Evolutionary conservation across 2,797 vertebrate genomes (phyloP), one percentile per base, ranked within the genome.

Genomic region (Chrysocyon brachyurus): DNA sequence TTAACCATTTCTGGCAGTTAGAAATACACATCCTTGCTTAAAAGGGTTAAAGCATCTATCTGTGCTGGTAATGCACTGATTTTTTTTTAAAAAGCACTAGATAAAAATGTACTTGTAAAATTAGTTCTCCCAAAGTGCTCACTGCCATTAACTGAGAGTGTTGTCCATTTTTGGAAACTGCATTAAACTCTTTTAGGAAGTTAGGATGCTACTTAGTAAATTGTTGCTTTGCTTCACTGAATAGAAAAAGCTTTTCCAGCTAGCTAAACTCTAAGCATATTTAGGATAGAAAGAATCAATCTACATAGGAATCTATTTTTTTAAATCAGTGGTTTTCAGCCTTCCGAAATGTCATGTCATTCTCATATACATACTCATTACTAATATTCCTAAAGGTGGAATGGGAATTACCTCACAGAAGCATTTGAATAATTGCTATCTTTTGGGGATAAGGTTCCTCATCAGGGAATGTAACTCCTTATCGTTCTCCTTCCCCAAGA

Each of bases 121-220:
- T 88, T 63, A 54, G 66, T 87, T 90, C 46, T 86, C 75, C n/a
- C 31, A 84, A 81, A 95, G 72, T 94, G 66, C 31, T 90, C 54
- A 88, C 21, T 88, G 19, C 57, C n/a, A 92, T 97, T 96, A 93
- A 46, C 66, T 81, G 31, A 91, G 40, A 93, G 36, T 72, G 15
- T 36, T 84, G 22, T 22, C 82, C 68, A 36, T 70, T 96, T 96
- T 91, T 81, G 73, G 93, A 97, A 94, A 95, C 40, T 87, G 46
- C 40, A 89, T 96, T 97, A 87, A 91, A 95, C 40, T 96, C 22
- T 83, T 95, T 77, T 54, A 81, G 59, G 16, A 64, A 78, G 36
- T 81, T 87, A 79, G 21, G 21, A 59, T 95, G 81, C 31, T 94
- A 54, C 94, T 95, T 87, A 89, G 57, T 56, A 94, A 96, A 95